Base-by-base conservation (phyloP, 2,797 vertebrate species). In the Sphenopsis melanotis region DNA sequence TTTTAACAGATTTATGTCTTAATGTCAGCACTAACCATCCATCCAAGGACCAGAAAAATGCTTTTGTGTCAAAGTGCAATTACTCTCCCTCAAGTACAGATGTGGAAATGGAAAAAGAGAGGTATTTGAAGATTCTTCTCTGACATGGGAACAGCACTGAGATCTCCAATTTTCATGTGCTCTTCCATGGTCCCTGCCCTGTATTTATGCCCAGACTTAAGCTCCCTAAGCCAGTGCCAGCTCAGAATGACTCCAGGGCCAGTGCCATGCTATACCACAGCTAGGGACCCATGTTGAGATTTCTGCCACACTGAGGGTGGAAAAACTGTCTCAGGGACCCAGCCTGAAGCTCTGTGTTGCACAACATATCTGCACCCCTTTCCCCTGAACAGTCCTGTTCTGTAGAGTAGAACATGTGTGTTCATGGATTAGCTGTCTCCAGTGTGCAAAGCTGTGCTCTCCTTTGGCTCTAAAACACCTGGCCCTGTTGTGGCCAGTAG, bases 1-100 rank as follows among this genome's bases (percentile, higher is more conserved):
- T 32, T 87, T 85, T 59, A 94, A 76, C 36, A 94, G 46, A 87
- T 88, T 93, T 86, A 59, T 94, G 74, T 84, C 87, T 91, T 63
- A 59, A 65, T 59, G 77, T 84, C 90, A 88, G 39, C 59, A 70
- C n/a, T 52, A 55, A 59, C 34, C 55, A 44, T 85, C 66, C 27
- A 79, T 84, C 89, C 68, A 76, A 94, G 41, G 30, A 50, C 49
- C 27, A 92, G 71, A 94, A 81, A 95, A 94, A 83, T 37, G n/a
- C 11, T 57, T 85, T 81, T 85, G 32, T 77, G 68, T 80, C 71
- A 36, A 89, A 91, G 60, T 37, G 26, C 14, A 84, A 26, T 94
- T 30, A 21, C n/a, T 74, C 80, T 39, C 34, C 42, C 30, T 74
- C 16, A 64, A 56, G 50, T 29, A 50, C 11, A 72, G 56, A 36